These are phyloP conservation scores for Macroramphosus scolopax DNA, from an alignment of 2,797 vertebrate species.

Conservation along the genomic window DNA sequence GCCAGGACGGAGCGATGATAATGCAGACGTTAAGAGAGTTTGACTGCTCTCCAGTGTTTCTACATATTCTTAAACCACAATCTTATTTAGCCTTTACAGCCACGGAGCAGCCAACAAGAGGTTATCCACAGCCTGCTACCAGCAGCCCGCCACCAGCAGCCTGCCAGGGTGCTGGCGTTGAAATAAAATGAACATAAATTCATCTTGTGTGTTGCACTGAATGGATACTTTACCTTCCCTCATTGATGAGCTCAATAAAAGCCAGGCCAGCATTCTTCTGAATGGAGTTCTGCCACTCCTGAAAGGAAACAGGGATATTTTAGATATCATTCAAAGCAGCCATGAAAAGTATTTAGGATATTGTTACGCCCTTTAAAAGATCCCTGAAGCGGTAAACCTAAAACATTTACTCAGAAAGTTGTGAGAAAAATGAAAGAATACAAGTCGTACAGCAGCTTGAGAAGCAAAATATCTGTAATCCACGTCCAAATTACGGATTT, in stretches of 20 bases:
- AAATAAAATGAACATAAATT: constrained; percentile 7
- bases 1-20: not conserved
- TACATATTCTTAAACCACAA: constrained; percentile 20
- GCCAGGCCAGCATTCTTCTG: constrained; percentile 98
- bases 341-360: not conserved
- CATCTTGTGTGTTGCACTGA: not conserved
- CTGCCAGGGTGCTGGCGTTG: constrained; percentile 2
- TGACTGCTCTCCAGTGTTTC: constrained; percentile 6
- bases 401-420: constrained; percentile 2
- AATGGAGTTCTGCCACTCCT: constrained; percentile 99
- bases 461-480: constrained; percentile 25
- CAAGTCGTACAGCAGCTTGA: constrained; percentile 16
- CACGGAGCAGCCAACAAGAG: constrained; percentile 29
- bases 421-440: constrained; percentile 16
- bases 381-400: constrained; percentile 8
- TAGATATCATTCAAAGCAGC: constrained; percentile 12
- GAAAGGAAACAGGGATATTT: constrained; percentile 47
- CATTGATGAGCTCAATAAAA: constrained; percentile 98
- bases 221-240: constrained; percentile 88
- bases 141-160: constrained; percentile 6
- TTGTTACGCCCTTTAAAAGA: constrained; percentile 7
- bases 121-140: constrained; percentile 25
- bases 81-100: constrained; percentile 36
- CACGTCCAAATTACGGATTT: constrained; percentile 37
- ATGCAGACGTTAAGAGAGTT: constrained; percentile 4